Base-by-base conservation (phyloP, 2,888 invertebrate species). In the Seira sanloemensis region DNA sequence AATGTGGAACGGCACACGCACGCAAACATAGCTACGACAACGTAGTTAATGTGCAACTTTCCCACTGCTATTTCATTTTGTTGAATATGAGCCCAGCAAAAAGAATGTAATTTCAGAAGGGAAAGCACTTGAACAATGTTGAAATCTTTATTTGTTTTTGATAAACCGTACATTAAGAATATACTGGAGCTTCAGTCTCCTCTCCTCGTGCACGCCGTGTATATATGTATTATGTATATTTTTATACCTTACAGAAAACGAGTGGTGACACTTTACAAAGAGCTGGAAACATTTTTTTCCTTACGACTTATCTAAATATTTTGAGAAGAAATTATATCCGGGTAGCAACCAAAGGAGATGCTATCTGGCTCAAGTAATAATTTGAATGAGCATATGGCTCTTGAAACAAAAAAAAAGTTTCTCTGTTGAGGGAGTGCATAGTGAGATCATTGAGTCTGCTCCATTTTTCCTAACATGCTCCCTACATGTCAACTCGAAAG, bases 401-500 rank as follows among this genome's bases (percentile, higher is more conserved):
- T 16, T 37, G 62, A 9, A 12, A 62, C 16, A 62, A 21, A 62
- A 62, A 50, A 62, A 62, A 23, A 62, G 21, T 37, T 5, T 12
- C 12, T 37, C 37, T 5, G 37, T n/a, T n/a, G 12, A 37, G 23
- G 12, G 23, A 62, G 21, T 19, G 21, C 21, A 62, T 62, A 23
- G 62, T 62, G 62, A 62, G 7, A 62, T n/a, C n/a, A n/a, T n/a
- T n/a, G n/a, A n/a, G n/a, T n/a, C n/a, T n/a, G n/a, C n/a, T n/a
- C n/a, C n/a, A n/a, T n/a, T n/a, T n/a, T 62, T 19, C 21, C 62
- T n/a, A 62, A 62, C 50, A 62, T 62, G 62, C 21, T 62, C 62
- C 62, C 62, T 62, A 19, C 62, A 21, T 62, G 62, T 62, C 62
- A 62, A 62, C 62, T 62, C 9, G 50, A 62, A 62, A 62, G 62